Conservation (phyloP, 2,888 invertebrate species). For the Dermolepida albohirtum region DNA sequence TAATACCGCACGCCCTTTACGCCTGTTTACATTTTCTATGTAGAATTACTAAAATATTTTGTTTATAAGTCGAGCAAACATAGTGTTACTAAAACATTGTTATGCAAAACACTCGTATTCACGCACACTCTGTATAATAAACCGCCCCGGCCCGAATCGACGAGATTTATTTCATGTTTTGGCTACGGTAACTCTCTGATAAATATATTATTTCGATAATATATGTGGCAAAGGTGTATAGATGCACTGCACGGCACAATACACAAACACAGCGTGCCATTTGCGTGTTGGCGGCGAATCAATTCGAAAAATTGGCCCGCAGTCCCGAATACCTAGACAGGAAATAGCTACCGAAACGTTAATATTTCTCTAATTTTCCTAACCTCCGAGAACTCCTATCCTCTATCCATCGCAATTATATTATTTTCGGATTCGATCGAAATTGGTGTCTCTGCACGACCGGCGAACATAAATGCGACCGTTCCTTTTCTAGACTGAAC, state of each 20-base stretch:
- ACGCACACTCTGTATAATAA: too few species aligned
- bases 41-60: too few species aligned
- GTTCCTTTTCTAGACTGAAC: not conserved
- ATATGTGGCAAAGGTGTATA: not conserved
- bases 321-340: constrained; percentile 51
- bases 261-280: constrained; percentile 19
- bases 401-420: constrained; percentile 46
- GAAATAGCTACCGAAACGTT: constrained; percentile 46
- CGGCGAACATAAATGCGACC: not conserved
- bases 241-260: not conserved
- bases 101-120: too few species aligned
- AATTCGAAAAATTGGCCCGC: constrained; percentile 46
- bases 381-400: constrained; percentile 6
- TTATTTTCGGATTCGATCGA: constrained; percentile 47
- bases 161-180: too few species aligned
- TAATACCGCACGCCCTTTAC: too few species aligned
- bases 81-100: too few species aligned
- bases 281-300: constrained; percentile 47
- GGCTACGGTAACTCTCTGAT: too few species aligned
- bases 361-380: constrained; percentile 45
- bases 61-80: too few species aligned
- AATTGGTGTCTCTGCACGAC: constrained; percentile 51
- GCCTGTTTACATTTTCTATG: too few species aligned
- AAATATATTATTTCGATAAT: constrained; percentile 6
- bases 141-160: too few species aligned